Evolutionary conservation across 2,888 invertebrate genomes (phyloP), one percentile per base, ranked within the genome.

Genomic region (Cactoblastis cactorum): DNA sequence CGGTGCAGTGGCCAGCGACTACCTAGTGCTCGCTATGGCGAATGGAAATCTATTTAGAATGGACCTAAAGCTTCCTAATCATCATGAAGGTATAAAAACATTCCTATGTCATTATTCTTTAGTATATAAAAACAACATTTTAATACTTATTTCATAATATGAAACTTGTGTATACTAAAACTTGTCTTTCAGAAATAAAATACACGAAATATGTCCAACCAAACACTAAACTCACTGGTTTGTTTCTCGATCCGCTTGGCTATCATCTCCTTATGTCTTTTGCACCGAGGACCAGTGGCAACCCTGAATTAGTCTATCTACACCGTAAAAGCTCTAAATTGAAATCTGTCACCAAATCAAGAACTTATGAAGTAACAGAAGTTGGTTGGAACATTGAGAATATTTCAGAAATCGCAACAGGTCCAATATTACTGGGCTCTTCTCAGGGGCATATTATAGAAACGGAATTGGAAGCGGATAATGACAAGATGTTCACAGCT

Each of bases 361-460:
- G 91, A 58, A 93, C 94, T 35, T 95, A 97, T 76, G 95, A 96
- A 72, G 94, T 98, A 18, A 97, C 97, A 0, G 95, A 96, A 46
- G 95, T 98, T 0, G 98, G 94, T 0, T 98, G 98, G 95, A 97
- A 96, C 77, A 92, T 92, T 61, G 91, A 92, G 52, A 94, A 95
- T 60, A 92, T 91, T 1, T 93, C 92, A 0, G 93, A 94, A 53
- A 80, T 74, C 0, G 91, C 93, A 0, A 96, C 97, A 0, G 96
- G 96, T 0, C 93, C 96, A 0, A 97, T 98, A 64, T 84, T 98
- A 35, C 74, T 98, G 39, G 98, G 98, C 4, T 98, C 97, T 0
- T 95, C 95, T 0, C 95, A 95, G 73, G 98, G 98, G 0, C 88
- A 96, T 39, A 95, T 98, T 55, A 93, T 97, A 79, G 98, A 98